These are phyloP conservation scores for Hippoglossus hippoglossus DNA, from an alignment of 2,797 vertebrate genomes.

Conservation along the genomic window DNA sequence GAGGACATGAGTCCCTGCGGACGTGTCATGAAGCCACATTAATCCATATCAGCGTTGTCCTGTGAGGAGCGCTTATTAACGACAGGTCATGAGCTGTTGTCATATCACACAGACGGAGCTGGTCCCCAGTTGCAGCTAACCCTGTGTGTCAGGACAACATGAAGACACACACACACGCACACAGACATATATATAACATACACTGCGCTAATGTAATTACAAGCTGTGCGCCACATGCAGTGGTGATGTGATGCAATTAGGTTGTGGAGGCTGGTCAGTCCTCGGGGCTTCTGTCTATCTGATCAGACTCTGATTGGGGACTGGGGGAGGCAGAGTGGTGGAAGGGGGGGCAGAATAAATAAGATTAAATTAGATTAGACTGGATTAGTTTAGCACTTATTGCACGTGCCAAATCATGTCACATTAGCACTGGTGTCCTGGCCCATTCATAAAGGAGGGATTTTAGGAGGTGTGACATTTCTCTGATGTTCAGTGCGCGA, in stretches of 20 bases:
- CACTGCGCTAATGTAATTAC: conserved; percentile 76
- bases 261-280: conserved; percentile 76
- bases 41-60: conserved; percentile 57
- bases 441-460: conserved; percentile 78
- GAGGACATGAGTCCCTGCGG: conserved; percentile 41
- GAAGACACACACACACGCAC: conserved; percentile 31
- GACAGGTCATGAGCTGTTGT: conserved; percentile 59
- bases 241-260: conserved; percentile 81
- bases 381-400: conserved; percentile 85
- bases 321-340: conserved; percentile 25
- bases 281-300: conserved; percentile 80
- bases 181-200: conserved; percentile 62
- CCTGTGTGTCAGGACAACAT: conserved; percentile 49
- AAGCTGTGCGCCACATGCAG: conserved; percentile 74
- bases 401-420: conserved; percentile 85
- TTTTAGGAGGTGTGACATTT: conserved; percentile 79
- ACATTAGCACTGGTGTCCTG: conserved; percentile 80
- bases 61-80: conserved; percentile 60
- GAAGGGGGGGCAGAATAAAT: conserved; percentile 74
- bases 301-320: conserved; percentile 76
- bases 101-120: conserved; percentile 43
- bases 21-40: conserved; percentile 45
- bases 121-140: conserved; percentile 44
- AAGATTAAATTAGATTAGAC: conserved; percentile 81
- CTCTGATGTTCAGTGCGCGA: conserved; percentile 53